Evolutionary conservation across 2,797 vertebrate genomes (phyloP).

Genomic region (Diglossa cyanea): DNA sequence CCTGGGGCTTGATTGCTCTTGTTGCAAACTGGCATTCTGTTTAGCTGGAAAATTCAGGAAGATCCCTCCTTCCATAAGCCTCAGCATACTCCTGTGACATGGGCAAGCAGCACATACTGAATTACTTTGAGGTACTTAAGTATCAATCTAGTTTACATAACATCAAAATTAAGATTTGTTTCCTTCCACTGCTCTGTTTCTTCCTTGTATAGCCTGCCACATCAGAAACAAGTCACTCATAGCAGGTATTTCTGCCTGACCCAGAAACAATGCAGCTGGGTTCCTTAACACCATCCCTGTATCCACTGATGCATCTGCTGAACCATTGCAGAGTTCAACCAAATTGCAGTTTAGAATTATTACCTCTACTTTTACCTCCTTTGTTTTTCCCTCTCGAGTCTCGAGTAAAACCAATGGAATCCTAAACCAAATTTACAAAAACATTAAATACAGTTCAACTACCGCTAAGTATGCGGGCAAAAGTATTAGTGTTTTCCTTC

Average conservation of each 20-base stretch:
- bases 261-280: background rate
- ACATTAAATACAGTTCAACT: background rate
- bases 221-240: background rate
- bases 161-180: background rate
- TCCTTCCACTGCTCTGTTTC: background rate
- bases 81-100: background rate
- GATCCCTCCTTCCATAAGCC: background rate
- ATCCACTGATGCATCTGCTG: background rate
- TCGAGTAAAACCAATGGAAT: background rate
- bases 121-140: background rate
- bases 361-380: background rate
- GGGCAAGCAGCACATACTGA: background rate
- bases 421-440: background rate
- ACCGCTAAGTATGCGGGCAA: background rate
- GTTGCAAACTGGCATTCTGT: background rate
- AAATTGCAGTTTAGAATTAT: background rate
- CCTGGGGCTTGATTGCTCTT: background rate
- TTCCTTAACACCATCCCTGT: background rate
- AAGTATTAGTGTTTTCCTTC: background rate
- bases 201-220: background rate
- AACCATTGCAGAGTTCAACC: background rate
- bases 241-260: background rate
- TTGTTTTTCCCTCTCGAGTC: background rate
- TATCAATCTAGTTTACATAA: background rate
- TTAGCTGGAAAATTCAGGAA: background rate